A percentile compares a stretch with the other conserved stretches of the same genome.
Evolutionary conservation across 2,888 invertebrate genomes (phyloP).

Genomic region (Nephrotoma guestfalica): DNA sequence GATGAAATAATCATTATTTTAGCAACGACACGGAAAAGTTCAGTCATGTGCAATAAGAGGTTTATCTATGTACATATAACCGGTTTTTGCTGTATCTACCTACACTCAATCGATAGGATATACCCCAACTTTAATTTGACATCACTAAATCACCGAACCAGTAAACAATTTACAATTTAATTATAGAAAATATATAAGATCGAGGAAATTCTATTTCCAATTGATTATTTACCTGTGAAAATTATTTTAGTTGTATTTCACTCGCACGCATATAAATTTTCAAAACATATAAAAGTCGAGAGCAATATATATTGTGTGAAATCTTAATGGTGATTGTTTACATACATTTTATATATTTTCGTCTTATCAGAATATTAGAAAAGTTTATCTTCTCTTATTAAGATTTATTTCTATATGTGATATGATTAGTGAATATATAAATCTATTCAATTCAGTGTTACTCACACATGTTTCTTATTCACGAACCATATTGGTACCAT

Average conservation of each 20-base stretch:
- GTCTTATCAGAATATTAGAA: background rate
- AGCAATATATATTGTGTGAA: background rate
- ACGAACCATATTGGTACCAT: no score
- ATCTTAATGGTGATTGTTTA: background rate
- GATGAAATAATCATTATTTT: background rate
- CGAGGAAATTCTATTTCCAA: background rate
- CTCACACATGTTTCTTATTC: no score
- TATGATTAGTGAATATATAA: background rate
- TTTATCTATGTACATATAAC: no score
- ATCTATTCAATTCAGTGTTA: no score
- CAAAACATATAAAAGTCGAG: background rate
- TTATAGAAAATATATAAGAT: background rate
- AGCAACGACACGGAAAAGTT: background rate
- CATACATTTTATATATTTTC: background rate
- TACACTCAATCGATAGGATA: no score
- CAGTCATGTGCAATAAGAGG: background rate
- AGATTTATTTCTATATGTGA: background rate
- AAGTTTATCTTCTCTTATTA: background rate
- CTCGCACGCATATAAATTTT: background rate
- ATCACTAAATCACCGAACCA: background rate
- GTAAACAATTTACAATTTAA: background rate
- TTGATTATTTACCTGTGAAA: background rate
- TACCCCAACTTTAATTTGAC: no score
- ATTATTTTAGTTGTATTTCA: background rate
- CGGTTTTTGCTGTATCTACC: no score